Conservation (phyloP, 2,888 invertebrate species). For the Herminia tarsipennalis region DNA sequence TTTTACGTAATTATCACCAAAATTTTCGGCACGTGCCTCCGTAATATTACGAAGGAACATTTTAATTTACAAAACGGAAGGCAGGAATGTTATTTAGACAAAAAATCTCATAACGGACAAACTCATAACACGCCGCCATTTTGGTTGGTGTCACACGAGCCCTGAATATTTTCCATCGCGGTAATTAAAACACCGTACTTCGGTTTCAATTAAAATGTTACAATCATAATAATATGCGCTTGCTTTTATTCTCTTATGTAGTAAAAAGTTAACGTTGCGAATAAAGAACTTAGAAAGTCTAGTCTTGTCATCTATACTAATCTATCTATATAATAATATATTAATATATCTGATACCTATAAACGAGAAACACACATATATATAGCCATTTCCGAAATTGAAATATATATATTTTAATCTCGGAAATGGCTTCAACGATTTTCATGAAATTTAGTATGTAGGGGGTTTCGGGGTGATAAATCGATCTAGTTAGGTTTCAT, state of each 20-base stretch:
- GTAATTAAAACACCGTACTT: conserved; percentile 29
- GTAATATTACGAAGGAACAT: conserved; percentile 2
- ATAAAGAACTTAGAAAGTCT: too few species aligned
- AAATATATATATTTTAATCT: too few species aligned
- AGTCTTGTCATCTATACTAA: too few species aligned
- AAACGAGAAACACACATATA: too few species aligned
- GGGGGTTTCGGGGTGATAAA: too few species aligned
- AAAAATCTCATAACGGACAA: conserved; percentile 24
- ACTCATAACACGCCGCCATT: conserved; percentile 9
- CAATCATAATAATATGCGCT: neutral
- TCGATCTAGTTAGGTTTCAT: too few species aligned
- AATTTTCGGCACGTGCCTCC: neutral
- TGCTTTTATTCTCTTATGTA: neutral
- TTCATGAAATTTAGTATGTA: too few species aligned
- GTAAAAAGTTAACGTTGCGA: too few species aligned
- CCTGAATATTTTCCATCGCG: conserved; percentile 35
- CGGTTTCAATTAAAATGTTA: conserved; percentile 35
- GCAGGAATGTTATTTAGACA: conserved; percentile 31
- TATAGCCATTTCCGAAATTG: too few species aligned
- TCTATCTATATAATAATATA: too few species aligned
- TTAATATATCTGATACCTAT: too few species aligned
- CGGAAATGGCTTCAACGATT: too few species aligned
- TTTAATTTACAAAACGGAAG: conserved; percentile 21
- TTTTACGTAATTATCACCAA: neutral
- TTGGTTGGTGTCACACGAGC: conserved; percentile 18